These are phyloP conservation scores for Tethea ocularis DNA, from an alignment of 2,888 invertebrate species.

Conservation along the genomic window DNA sequence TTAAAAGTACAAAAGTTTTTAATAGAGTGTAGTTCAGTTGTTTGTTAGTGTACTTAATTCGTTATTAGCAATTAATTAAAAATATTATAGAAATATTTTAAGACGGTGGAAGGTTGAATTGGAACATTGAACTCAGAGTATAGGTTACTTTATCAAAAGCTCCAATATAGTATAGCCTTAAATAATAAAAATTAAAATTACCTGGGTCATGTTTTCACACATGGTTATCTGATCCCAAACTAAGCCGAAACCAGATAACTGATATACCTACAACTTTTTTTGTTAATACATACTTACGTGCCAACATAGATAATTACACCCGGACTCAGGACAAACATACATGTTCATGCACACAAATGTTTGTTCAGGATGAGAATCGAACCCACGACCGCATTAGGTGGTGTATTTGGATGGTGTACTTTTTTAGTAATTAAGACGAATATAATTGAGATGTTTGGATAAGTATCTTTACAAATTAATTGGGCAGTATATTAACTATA, in stretches of 20 bases:
- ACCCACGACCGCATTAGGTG: too few species aligned
- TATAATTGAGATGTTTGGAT: background rate
- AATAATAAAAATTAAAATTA: too few species aligned
- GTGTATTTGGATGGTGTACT: too few species aligned
- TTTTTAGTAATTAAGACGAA: background rate
- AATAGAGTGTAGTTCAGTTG: conserved; percentile 33
- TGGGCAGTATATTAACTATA: background rate
- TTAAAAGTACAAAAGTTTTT: conserved; percentile 43
- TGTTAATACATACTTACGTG: too few species aligned
- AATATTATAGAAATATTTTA: background rate
- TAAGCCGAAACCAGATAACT: too few species aligned
- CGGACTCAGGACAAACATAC: too few species aligned
- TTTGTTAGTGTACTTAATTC: background rate
- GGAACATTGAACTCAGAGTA: background rate
- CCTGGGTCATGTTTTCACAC: too few species aligned
- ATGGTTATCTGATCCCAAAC: too few species aligned
- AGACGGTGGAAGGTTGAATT: background rate
- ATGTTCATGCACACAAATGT: too few species aligned
- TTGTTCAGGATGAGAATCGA: too few species aligned
- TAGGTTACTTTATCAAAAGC: background rate
- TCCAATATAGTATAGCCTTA: background rate
- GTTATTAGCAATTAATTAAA: background rate
- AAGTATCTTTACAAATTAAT: background rate
- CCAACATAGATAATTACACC: too few species aligned
- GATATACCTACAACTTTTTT: too few species aligned